Evolutionary conservation across 2,797 vertebrate genomes (phyloP), one percentile per base, ranked within the genome.

Genomic region (Lepidocolaptes lacrymiger): DNA sequence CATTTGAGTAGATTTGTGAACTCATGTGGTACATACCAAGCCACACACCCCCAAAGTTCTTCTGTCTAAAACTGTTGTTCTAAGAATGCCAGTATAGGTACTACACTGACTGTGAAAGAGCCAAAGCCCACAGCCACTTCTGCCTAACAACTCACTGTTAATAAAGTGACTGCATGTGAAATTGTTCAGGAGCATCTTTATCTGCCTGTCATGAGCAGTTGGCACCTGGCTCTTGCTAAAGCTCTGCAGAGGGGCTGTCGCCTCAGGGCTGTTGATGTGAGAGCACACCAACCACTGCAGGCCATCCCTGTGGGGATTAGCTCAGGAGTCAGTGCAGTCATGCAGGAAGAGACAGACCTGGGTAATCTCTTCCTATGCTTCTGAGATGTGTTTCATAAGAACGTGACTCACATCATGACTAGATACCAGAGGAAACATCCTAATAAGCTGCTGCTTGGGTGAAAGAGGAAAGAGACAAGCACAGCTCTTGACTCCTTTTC

Each of bases 381-480:
- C 71, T 82, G 64, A 49, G 37, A 41, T 27, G 14, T 6, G 7
- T 51, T 49, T 67, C 52, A n/a, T 9, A 11, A 49, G 28, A 61
- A 23, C 0, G 0, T 34, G 41, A 28, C 9, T 72, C n/a, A 8
- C 19, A 34, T 52, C 21, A 27, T 18, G 9, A 12, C 58, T 49
- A 64, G 55, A 34, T 14, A 44, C 23, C 28, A 28, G 17, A 72
- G 26, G 19, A 49, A 72, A n/a, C 46, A 56, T 37, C 24, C 32
- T 30, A 30, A 46, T 12, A 59, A 22, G 23, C 13, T 4, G 2
- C 26, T 87, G 10, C 34, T 63, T 67, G 28, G 10, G 30, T 75
- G 34, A 16, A 54, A 43, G 37, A 78, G 8, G 28, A 74, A 63
- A 59, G 34, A 48, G 16, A 3, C 6, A 9, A 81, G 12, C 9